Base-by-base conservation (phyloP, 2,888 invertebrate genomes). In the Heteromurus nitidus region DNA sequence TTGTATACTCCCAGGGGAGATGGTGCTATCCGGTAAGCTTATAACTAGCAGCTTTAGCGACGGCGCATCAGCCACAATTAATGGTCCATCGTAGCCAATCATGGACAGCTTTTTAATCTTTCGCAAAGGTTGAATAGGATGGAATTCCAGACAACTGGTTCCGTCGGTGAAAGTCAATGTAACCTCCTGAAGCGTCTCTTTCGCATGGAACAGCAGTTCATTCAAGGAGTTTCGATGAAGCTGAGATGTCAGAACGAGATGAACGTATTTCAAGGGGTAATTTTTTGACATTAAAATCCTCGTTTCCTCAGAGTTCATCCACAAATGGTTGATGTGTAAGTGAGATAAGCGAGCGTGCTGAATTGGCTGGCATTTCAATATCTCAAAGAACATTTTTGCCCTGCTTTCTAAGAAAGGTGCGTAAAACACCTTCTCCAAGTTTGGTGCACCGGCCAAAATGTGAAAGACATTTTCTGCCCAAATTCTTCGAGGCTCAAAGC, bases 161-260 rank as follows among this genome's bases (percentile, higher is more conserved):
- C 83, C 83, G n/a, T 83, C 79, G 0, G 76, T 79, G 30, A 83
- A 83, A 9, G 80, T 80, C n/a, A 83, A 20, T 9, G 83, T 80
- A 20, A 83, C 18, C 44, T 83, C 83, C 36, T 69, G 22, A 22
- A 83, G 42, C 9, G 83, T 80, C 5, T 65, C 36, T 9, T 55
- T 47, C n/a, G 65, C 16, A 60, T 28, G 74, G 18, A 20, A 16
- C 13, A 83, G 42, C n/a, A 83, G 44, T 20, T 60, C 47, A 18
- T 80, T 65, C 0, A 83, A 26, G 7, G 74, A 68, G 7, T 42
- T 22, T 18, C 68, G 36, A 28, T 44, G 13, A 11, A 83, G 16
- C 7, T 69, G 60, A 0, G 60, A 62, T 20, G 80, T 80, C 18
- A 83, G 22, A 16, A 83, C 83, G 1, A 83, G 68, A 60, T 83